phyloP scores from a whole-genome alignment of 2,888 invertebrate species.

The Sphinx pinastri region DNA sequence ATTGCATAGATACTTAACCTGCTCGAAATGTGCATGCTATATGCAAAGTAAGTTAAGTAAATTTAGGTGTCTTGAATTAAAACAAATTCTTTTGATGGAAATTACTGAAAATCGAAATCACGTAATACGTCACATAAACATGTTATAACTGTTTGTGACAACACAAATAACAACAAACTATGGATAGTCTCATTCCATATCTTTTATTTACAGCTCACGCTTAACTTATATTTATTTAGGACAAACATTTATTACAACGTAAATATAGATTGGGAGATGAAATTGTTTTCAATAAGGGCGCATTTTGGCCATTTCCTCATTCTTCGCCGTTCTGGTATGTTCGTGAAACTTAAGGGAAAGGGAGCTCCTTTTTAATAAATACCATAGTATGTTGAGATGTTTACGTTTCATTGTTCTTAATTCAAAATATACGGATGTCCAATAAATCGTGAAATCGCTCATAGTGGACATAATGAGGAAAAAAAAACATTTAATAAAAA shows the following conservation, averaged over 20 bases:
- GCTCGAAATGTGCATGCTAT: too few relatives aligned
- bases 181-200: slow-evolving; percentile 11
- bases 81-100: too few relatives aligned
- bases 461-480: too few relatives aligned
- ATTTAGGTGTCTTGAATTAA: too few relatives aligned
- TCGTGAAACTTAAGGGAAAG: slow-evolving; percentile 5
- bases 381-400: not conserved
- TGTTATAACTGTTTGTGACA: not conserved
- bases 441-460: too few relatives aligned
- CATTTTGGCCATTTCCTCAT: slow-evolving; percentile 36
- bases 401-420: not conserved
- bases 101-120: too few relatives aligned
- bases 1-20: too few relatives aligned
- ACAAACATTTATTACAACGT: slow-evolving; percentile 40
- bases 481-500: too few relatives aligned
- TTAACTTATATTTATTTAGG: slow-evolving; percentile 41
- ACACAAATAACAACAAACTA: not conserved
- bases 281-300: slow-evolving; percentile 35
- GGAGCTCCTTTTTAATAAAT: not conserved
- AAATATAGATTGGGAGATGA: slow-evolving; percentile 35
- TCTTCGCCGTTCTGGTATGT: not conserved
- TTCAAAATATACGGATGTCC: too few relatives aligned
- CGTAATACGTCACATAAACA: not conserved
- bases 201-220: not conserved
- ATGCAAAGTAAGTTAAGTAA: too few relatives aligned